Conservation (phyloP, 2,888 invertebrate genomes). For the Agrotis segetum region DNA sequence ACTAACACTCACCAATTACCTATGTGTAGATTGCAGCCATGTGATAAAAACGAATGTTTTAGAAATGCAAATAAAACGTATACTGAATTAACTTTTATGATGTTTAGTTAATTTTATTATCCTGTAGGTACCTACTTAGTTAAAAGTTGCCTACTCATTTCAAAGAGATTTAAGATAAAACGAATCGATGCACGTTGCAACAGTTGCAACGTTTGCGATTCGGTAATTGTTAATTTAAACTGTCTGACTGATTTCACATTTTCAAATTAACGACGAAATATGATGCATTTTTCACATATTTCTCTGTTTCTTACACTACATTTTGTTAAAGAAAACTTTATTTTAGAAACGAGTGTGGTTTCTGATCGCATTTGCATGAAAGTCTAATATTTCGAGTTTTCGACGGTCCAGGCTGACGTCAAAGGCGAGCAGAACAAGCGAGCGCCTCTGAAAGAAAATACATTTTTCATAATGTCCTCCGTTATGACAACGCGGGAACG, state of each 20-base stretch:
- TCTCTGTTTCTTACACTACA: not conserved
- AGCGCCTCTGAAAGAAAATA: conserved; percentile 77
- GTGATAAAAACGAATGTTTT: conserved; percentile 16
- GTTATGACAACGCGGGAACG: conserved; percentile 67
- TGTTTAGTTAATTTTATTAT: conserved; percentile 10
- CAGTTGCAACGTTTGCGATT: conserved; percentile 11
- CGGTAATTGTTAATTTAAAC: conserved; percentile 22
- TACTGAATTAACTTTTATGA: conserved; percentile 8
- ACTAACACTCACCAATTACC: conserved; percentile 5
- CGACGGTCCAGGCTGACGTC: conserved; percentile 75
- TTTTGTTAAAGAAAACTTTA: conserved; percentile 12
- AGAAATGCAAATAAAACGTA: conserved; percentile 6
- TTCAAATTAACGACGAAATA: conserved; percentile 11
- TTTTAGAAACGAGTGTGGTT: conserved; percentile 11
- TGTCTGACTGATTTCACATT: conserved; percentile 26
- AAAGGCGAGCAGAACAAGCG: conserved; percentile 66
- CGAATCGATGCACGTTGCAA: too few species aligned
- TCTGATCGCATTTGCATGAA: conserved; percentile 63
- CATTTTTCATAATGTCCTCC: conserved; percentile 77
- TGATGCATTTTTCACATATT: conserved; percentile 16
- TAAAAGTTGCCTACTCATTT: conserved; percentile 14
- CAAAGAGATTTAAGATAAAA: conserved; percentile 22
- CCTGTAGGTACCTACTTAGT: too few species aligned
- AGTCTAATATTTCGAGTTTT: conserved; percentile 68
- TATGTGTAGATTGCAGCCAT: conserved; percentile 6